Evolutionary conservation across 2,797 vertebrate genomes (phyloP), one percentile per base, ranked within the genome.

Genomic region (Bradypodion ventrale): DNA sequence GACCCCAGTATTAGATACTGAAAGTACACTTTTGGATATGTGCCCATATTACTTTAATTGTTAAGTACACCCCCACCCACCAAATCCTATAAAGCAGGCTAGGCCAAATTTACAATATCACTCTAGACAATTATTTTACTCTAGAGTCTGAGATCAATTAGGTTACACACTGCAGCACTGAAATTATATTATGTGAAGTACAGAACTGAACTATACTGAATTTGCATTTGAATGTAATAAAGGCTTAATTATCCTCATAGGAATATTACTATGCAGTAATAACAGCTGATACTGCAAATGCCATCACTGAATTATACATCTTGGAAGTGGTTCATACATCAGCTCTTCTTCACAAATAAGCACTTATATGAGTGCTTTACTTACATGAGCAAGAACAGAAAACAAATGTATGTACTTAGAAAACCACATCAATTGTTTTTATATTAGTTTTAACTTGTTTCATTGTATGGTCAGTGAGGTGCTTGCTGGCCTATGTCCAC

Each of bases 41-140:
- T n/a, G n/a, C n/a, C n/a, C n/a, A n/a, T n/a, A n/a, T n/a, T n/a
- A n/a, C n/a, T n/a, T n/a, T n/a, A n/a, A 5, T 6, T 46, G 9
- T 16, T 72, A 77, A 15, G 35, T 27, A 13, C 68, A 1, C 66
- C 8, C n/a, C 19, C 16, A 12, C 72, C 7, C 35, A 5, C 63
- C 10, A 59, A 59, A n/a, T 83, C 8, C 25, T 40, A 77, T 77
- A 83, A 92, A 84, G 81, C 37, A 1, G 84, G 74, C 0, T n/a
- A 82, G 76, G 85, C 10, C 27, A 82, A 16, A 32, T 80, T 66
- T 37, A 37, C 23, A 69, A 44, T 9, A 81, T 80, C 49, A 75
- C 0, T 56, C 46, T 83, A 88, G 29, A 75, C 83, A 83, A 37
- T 25, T 72, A 62, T 84, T 90, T 90, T 59, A 83, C 9, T 78